Evolutionary conservation across 1,140 invertebrate species (phyloP).

Genomic region (Lasioglossum baleicum): DNA sequence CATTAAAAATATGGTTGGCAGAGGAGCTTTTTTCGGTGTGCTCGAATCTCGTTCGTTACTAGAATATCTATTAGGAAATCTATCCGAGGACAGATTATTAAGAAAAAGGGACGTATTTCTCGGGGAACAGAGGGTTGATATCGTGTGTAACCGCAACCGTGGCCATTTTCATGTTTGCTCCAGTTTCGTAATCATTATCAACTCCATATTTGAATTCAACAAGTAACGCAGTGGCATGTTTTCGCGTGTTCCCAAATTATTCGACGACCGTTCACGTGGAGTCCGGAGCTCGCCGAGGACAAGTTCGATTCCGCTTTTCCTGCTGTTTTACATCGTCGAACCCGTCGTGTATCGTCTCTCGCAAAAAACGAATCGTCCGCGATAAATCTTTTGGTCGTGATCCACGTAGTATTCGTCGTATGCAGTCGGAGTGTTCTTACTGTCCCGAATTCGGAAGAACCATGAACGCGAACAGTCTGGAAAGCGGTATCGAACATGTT

Average conservation of each 20-base stretch:
- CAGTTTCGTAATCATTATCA: conserved; percentile 80
- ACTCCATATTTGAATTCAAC: conserved; percentile 79
- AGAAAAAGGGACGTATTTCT: neutral
- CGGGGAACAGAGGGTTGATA: conserved; percentile 65
- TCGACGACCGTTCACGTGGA: neutral
- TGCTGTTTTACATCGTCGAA: neutral
- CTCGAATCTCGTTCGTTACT: neutral
- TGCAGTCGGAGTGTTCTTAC: neutral
- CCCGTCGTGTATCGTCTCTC: neutral
- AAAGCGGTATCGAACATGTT: neutral
- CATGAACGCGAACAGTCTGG: neutral
- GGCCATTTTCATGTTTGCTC: conserved; percentile 78
- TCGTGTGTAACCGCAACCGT: conserved; percentile 75
- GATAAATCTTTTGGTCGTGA: conserved; percentile 30
- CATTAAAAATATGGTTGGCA: conserved; percentile 60
- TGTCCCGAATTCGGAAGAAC: neutral
- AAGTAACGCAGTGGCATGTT: conserved; percentile 69
- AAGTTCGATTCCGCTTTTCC: neutral
- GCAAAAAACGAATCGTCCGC: neutral
- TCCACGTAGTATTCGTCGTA: conserved; percentile 11
- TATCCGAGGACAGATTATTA: neutral
- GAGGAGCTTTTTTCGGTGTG: conserved; percentile 15
- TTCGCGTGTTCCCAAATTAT: conserved; percentile 9
- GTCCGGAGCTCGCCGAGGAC: neutral
- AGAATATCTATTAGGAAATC: neutral